phyloP scores from a whole-genome alignment of 1,140 invertebrate species.

The Pachyrhynchus sulphureomaculatus region DNA sequence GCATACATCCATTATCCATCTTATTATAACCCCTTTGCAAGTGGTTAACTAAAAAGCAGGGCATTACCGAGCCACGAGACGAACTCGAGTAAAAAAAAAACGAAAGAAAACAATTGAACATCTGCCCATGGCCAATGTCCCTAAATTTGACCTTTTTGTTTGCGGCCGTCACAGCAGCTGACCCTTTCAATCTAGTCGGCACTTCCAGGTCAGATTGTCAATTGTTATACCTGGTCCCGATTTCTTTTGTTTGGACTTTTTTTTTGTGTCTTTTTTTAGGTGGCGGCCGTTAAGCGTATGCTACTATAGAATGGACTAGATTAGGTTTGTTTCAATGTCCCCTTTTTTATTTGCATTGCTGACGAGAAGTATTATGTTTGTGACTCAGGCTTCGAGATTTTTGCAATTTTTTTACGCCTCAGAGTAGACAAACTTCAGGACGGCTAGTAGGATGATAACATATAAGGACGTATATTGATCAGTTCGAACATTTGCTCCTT shows the following conservation, averaged over 20 bases:
- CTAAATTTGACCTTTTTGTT: conserved; percentile 40
- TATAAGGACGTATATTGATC: too few species aligned
- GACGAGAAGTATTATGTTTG: too few species aligned
- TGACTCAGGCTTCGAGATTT: too few species aligned
- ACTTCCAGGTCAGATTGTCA: conserved; percentile 19
- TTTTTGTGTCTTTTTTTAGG: conserved; percentile 6
- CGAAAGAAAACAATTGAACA: conserved; percentile 28
- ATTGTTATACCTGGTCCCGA: conserved; percentile 23
- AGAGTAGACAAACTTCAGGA: too few species aligned
- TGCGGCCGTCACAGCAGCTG: conserved; percentile 18
- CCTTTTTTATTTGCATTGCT: too few species aligned
- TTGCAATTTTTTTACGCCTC: too few species aligned
- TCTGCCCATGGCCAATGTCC: conserved; percentile 38
- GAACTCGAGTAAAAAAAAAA: conserved; percentile 25
- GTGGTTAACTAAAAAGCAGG: conserved; percentile 13
- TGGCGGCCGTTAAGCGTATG: conserved; percentile 9
- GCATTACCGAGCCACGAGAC: conserved; percentile 8
- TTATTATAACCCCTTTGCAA: conserved; percentile 2
- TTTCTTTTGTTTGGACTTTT: conserved; percentile 12
- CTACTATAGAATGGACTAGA: too few species aligned
- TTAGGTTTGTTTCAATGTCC: not conserved
- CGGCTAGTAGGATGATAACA: too few species aligned
- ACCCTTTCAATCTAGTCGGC: conserved; percentile 16
- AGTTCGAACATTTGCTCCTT: too few species aligned
- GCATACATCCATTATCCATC: too few species aligned